Evolutionary conservation across 1,140 invertebrate species (phyloP), one percentile per base, ranked within the genome.

Genomic region (Zophobas morio): DNA sequence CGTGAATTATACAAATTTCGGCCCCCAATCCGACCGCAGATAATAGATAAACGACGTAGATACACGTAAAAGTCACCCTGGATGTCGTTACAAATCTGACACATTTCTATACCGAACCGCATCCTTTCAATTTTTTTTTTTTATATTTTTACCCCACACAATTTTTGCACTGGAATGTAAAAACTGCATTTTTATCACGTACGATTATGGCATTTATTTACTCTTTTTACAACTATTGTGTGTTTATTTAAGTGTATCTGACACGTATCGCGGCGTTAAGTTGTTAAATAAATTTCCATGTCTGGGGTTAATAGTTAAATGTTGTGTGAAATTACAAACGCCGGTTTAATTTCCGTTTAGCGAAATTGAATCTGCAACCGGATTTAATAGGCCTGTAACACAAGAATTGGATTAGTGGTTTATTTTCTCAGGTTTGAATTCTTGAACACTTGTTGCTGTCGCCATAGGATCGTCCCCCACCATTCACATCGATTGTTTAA

Each of bases 401-500:
- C 20, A 66, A 51, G 60, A 70, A 76, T 70, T 70, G 63, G 60
- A 70, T 76, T 70, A 76, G 42, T 53, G 42, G 60, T 70, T 70
- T 70, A 54, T 56, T 73, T 73, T 56, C 71, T 73, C 54, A 73
- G 49, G 71, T 54, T 32, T 51, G 70, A 53, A 80, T 78, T 78
- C 77, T 74, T 70, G 46, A 76, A 77, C 80, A 81, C 80, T 79
- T 81, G 80, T 81, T 80, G 80, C 80, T 80, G 77, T 74, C 79
- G 79, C 79, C 79, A 79, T 79, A 75, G 49, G 73, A 49, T 60
- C 56, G 63, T 78, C 79, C 75, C 77, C 74, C 78, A 74, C 70
- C 74, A 71, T 74, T 71, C 20, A 74, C 82, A 83, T 84, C 82
- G 83, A 84, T 84, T 84, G 83, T 84, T 80, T 82, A 84, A 82